These are phyloP conservation scores for Centrocercus urophasianus DNA, from an alignment of 2,113 vertebrate genomes.

Conservation along the genomic window DNA sequence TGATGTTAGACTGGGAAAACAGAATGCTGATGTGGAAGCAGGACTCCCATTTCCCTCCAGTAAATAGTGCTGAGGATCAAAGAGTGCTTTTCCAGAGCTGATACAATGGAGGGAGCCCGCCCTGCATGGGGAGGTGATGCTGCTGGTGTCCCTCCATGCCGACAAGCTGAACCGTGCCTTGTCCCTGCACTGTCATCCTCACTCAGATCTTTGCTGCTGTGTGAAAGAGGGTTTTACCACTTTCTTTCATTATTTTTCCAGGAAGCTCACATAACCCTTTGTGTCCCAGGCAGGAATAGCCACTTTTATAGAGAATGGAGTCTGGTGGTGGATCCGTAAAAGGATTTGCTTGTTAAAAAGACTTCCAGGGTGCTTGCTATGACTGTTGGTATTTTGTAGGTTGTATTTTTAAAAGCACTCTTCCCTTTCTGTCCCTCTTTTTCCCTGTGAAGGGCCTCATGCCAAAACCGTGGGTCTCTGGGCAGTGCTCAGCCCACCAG, in stretches of 20 bases:
- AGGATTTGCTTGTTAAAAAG: not conserved
- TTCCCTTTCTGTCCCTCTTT: not conserved
- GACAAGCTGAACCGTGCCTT: not conserved
- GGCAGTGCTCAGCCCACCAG: not conserved
- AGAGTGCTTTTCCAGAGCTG: not conserved
- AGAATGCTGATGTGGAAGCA: not conserved
- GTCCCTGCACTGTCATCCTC: not conserved
- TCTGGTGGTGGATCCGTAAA: not conserved
- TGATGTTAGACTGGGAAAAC: not conserved
- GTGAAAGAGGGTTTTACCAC: not conserved
- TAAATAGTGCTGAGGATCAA: not conserved
- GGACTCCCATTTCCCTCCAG: rapidly evolving
- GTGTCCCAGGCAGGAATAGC: not conserved
- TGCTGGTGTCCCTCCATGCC: not conserved
- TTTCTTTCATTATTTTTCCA: constrained; percentile 1
- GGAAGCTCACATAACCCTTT: not conserved
- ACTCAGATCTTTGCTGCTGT: not conserved
- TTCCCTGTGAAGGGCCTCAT: not conserved
- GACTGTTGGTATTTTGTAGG: not conserved
- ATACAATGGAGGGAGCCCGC: not conserved
- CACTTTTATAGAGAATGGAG: not conserved
- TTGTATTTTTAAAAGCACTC: not conserved
- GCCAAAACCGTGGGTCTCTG: not conserved
- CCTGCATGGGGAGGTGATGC: not conserved
- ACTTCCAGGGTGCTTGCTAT: not conserved